Base-by-base conservation (phyloP, 2,113 vertebrate genomes). In the Oryzias celebensis region DNA sequence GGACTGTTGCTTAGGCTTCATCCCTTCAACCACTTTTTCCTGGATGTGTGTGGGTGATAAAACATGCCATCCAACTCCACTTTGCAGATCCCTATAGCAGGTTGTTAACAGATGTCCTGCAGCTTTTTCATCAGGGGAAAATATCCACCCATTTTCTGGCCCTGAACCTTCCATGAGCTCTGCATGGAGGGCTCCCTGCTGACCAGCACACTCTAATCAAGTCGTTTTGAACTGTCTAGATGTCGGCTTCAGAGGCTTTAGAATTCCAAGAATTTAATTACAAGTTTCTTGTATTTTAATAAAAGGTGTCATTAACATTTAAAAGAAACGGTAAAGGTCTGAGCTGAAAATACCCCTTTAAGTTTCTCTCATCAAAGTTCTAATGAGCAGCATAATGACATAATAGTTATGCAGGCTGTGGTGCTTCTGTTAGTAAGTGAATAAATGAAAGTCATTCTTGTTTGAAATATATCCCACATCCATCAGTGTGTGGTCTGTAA, bases 81-180 rank as follows among this genome's bases (percentile, higher is more conserved):
- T 69, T 62, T 49, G 51, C 31, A 49, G 31, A 49, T 43, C 52
- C 66, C 66, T 43, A 45, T 26, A 31, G 44, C 57, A 17, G 23
- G 57, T 60, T 68, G 65, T 53, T 55, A 62, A 45, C 31, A 55
- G 58, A 55, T 52, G 22, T 58, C 66, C 58, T 24, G 44, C 66
- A 28, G 66, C 45, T 18, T 12, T 36, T 69, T 51, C 66, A 55
- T 61, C 58, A 53, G 44, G 58, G 43, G 44, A 45, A 69, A 61
- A 55, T 62, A 17, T 52, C 66, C 42, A 28, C 55, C 36, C 20
- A 31, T 28, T 4, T 36, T 36, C 17, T 60, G 54, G 62, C 24
- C 52, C 45, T 56, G 57, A 10, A 47, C 49, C 56, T 42, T 50
- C 54, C 49, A n/a, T 47, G 26, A 42, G 42, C 42, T 49, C 57